A percentile compares a stretch with the other conserved stretches of the same genome.
These are phyloP conservation scores for Morphnarchus princeps DNA, from an alignment of 2,113 vertebrate species.

Conservation along the genomic window DNA sequence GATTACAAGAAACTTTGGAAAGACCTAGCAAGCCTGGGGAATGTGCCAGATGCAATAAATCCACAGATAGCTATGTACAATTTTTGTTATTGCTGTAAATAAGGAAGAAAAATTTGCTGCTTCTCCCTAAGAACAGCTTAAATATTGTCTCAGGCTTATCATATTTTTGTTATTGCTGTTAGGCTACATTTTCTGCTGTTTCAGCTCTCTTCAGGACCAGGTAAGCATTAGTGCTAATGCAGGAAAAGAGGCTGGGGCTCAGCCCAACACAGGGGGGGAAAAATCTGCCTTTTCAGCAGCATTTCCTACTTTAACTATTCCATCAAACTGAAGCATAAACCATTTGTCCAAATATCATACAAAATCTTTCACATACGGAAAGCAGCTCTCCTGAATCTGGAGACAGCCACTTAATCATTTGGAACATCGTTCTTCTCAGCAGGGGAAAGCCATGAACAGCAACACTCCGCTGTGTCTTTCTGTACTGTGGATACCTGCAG, in stretches of 20 bases:
- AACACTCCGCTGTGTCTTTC: neutral
- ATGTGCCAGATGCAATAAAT: neutral
- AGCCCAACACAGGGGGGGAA: rapidly evolving
- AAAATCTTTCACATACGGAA: neutral
- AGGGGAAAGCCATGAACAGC: neutral
- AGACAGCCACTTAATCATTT: neutral
- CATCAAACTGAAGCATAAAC: neutral
- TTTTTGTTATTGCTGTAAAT: neutral
- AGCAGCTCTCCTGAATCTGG: neutral
- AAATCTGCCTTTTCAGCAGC: neutral
- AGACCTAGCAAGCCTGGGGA: neutral
- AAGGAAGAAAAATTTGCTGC: neutral
- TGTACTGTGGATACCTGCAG: neutral
- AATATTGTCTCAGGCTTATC: neutral
- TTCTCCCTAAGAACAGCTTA: neutral
- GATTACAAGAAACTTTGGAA: neutral
- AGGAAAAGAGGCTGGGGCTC: neutral
- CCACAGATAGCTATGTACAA: neutral
- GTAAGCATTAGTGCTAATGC: neutral
- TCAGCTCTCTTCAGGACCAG: neutral
- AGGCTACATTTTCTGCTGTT: neutral
- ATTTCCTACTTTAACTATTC: neutral
- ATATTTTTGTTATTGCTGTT: neutral
- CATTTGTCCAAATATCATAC: neutral
- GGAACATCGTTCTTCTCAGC: neutral